phyloP scores from a whole-genome alignment of 2,888 invertebrate species.

The Calliphora vomitoria region DNA sequence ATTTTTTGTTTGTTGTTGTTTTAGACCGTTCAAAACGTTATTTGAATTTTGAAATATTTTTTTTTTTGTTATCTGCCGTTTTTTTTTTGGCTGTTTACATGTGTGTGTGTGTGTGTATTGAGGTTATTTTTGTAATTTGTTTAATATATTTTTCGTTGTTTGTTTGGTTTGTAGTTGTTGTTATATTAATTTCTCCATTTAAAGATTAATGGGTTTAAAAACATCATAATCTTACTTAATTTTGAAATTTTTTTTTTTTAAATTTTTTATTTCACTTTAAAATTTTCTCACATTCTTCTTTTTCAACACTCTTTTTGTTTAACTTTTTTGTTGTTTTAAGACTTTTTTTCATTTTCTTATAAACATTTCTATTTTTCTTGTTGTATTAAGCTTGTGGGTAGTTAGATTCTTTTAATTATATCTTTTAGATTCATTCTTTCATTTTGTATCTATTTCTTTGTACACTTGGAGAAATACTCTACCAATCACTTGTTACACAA shows the following conservation, averaged over 20 bases:
- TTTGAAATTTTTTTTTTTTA: conserved; percentile 4
- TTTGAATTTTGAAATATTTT: conserved; percentile 68
- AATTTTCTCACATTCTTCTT: conserved; percentile 24
- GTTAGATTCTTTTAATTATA: conserved; percentile 11
- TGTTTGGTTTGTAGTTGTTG: conserved; percentile 44
- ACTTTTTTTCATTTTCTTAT: conserved; percentile 60
- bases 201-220: conserved; percentile 59
- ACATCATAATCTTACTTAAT: conserved; percentile 2
- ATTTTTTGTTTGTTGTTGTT: conserved; percentile 54
- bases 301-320: conserved; percentile 35
- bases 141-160: neutral
- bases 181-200: conserved; percentile 67
- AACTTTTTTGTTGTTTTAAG: conserved; percentile 20
- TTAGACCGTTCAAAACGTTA: conserved; percentile 56
- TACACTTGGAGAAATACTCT: conserved; percentile 56
- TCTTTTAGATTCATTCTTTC: conserved; percentile 53
- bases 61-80: conserved; percentile 29
- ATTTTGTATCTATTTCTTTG: conserved; percentile 55
- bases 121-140: conserved; percentile 52
- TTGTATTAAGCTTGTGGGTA: neutral
- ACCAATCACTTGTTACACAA: conserved; percentile 41
- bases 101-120: conserved; percentile 49
- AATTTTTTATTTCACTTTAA: conserved; percentile 9
- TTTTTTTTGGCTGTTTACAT: conserved; percentile 26
- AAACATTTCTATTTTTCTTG: neutral